Conservation (phyloP, 2,113 vertebrate genomes). For the Gila orcuttii region DNA sequence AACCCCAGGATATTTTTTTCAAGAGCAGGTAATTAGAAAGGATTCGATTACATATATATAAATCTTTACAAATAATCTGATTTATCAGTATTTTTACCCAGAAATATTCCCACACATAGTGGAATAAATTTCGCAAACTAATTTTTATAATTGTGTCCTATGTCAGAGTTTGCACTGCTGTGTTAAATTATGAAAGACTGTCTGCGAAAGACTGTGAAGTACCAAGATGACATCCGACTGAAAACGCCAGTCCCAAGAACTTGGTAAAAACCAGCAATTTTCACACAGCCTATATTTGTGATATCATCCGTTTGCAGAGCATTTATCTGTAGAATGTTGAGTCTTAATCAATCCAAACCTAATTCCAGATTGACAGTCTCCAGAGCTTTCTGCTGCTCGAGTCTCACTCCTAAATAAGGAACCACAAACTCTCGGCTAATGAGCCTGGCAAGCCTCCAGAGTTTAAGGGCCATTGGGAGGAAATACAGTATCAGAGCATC, state of each 20-base stretch:
- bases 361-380: constrained; percentile 55
- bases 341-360: constrained; percentile 49
- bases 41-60: not conserved
- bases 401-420: constrained; percentile 55
- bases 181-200: constrained; percentile 9
- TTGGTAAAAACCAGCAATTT: constrained; percentile 35
- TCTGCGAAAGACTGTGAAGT: too few species aligned
- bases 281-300: constrained; percentile 44
- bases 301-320: constrained; percentile 45
- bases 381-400: constrained; percentile 46
- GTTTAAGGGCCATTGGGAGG: constrained; percentile 36
- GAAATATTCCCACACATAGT: not conserved
- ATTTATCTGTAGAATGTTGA: constrained; percentile 52
- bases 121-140: not conserved
- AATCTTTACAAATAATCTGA: not conserved
- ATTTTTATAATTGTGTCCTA: not conserved
- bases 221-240: not conserved
- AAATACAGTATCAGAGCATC: constrained; percentile 56
- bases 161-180: not conserved
- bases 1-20: too few species aligned
- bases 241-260: constrained; percentile 20
- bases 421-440: constrained; percentile 50
- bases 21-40: too few species aligned
- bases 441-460: constrained; percentile 51
- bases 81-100: not conserved